Evolutionary conservation across 2,113 vertebrate genomes (phyloP).

Genomic region (Stigmatopora nigra): DNA sequence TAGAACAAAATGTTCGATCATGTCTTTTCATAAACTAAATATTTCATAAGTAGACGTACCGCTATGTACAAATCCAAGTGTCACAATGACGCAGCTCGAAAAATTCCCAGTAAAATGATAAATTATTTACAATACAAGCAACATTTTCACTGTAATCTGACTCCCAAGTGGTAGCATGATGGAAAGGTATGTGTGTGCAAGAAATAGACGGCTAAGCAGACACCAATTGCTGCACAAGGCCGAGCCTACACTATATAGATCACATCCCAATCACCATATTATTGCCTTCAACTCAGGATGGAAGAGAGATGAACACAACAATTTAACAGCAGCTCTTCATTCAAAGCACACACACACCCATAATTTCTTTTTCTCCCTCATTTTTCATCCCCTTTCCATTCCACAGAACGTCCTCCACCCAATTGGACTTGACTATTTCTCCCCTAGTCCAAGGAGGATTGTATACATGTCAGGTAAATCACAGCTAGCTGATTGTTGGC

Average conservation of each 20-base stretch:
- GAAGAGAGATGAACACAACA: conserved; percentile 32
- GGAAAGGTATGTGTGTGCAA: conserved; percentile 6
- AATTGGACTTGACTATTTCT: neutral
- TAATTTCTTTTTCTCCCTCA: neutral
- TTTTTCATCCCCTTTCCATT: neutral
- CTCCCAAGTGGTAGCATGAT: conserved; percentile 5
- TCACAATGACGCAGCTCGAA: conserved; percentile 9
- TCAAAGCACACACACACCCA: neutral
- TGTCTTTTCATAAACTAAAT: too few relatives aligned
- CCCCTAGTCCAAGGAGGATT: too few relatives aligned
- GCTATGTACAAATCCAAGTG: conserved; percentile 7
- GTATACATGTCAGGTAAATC: too few relatives aligned
- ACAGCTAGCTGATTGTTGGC: too few relatives aligned
- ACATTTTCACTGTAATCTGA: conserved; percentile 43
- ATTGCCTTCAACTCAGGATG: conserved; percentile 38
- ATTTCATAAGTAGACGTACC: neutral
- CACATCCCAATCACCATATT: conserved; percentile 57
- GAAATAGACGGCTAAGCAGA: conserved; percentile 20
- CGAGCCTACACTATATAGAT: conserved; percentile 49
- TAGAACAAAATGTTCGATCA: too few relatives aligned
- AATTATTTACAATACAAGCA: conserved; percentile 52
- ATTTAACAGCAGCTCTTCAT: conserved; percentile 9
- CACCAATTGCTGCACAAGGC: conserved; percentile 52
- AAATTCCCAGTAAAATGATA: conserved; percentile 21
- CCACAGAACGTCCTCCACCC: neutral